Conservation (phyloP, 1,140 invertebrate genomes). For the Antheraea pernyi region DNA sequence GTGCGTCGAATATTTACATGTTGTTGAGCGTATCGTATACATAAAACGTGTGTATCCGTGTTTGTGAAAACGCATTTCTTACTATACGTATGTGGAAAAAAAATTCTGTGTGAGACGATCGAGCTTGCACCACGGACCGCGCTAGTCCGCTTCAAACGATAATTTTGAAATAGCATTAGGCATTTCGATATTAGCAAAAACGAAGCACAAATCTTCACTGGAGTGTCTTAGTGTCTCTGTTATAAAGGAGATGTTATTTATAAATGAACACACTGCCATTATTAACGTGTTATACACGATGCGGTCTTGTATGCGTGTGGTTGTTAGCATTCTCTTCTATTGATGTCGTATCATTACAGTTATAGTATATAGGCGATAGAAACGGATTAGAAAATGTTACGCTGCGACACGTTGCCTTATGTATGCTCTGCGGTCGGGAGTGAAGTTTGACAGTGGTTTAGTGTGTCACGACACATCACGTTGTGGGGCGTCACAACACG, state of each 20-base stretch:
- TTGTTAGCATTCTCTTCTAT: slow-evolving; percentile 16
- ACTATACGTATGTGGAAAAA: slow-evolving; percentile 54
- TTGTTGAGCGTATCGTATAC: slow-evolving; percentile 64
- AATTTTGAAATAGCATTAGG: slow-evolving; percentile 69
- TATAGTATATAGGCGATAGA: not conserved
- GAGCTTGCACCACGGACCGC: slow-evolving; percentile 70
- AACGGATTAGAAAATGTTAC: slow-evolving; percentile 30
- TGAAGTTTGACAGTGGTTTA: slow-evolving; percentile 3
- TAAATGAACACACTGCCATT: slow-evolving; percentile 75
- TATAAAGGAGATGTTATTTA: slow-evolving; percentile 42
- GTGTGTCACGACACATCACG: too few relatives aligned
- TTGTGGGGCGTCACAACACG: too few relatives aligned
- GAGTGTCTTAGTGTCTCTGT: slow-evolving; percentile 63
- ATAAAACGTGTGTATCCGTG: slow-evolving; percentile 60
- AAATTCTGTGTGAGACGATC: slow-evolving; percentile 60
- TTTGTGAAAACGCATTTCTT: slow-evolving; percentile 74
- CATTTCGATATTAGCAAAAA: slow-evolving; percentile 56
- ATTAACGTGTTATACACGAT: slow-evolving; percentile 55
- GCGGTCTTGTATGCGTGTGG: slow-evolving; percentile 51
- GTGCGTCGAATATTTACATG: slow-evolving; percentile 73
- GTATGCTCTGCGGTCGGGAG: slow-evolving; percentile 47
- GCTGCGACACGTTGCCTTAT: slow-evolving; percentile 71
- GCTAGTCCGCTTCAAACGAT: slow-evolving; percentile 65
- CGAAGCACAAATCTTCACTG: slow-evolving; percentile 71
- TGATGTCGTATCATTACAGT: not conserved